Percentiles rank a stretch among this genome's conserved stretches.
Conservation (phyloP, 2,888 invertebrate genomes). For the Parapristionchus giblindavisi region DNA sequence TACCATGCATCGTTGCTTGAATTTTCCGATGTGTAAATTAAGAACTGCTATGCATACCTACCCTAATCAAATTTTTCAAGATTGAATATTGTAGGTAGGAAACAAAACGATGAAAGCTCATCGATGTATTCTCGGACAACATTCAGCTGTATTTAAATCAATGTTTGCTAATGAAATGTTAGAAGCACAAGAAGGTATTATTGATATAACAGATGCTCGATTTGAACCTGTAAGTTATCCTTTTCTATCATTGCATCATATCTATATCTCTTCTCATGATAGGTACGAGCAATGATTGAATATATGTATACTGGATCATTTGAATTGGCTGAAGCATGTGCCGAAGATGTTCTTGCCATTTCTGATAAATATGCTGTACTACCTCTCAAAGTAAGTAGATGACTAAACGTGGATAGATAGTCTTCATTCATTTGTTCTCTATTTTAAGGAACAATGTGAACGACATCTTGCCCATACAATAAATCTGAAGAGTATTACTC, state of each 20-base stretch:
- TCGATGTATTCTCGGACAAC: constrained; percentile 63
- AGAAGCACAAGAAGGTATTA: constrained; percentile 64
- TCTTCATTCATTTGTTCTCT: neutral
- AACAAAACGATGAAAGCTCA: constrained; percentile 59
- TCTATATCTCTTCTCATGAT: constrained; percentile 16
- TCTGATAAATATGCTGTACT: constrained; percentile 66
- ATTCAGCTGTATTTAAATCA: constrained; percentile 63
- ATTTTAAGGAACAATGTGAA: constrained; percentile 58
- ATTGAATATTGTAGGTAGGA: constrained; percentile 51
- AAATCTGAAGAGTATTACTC: constrained; percentile 52
- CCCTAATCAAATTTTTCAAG: neutral
- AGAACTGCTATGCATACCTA: neutral
- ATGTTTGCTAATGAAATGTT: constrained; percentile 65
- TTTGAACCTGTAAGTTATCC: constrained; percentile 54
- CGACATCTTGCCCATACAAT: constrained; percentile 53
- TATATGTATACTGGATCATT: constrained; percentile 64
- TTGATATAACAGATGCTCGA: constrained; percentile 63
- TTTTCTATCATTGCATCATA: neutral
- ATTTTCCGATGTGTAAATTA: neutral
- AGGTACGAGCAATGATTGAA: constrained; percentile 64
- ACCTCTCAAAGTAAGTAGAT: constrained; percentile 49
- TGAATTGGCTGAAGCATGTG: constrained; percentile 48
- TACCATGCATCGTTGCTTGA: too few relatives aligned
- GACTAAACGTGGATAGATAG: too few relatives aligned
- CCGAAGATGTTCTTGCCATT: constrained; percentile 63